These are phyloP conservation scores for Hemibagrus guttatus DNA, from an alignment of 2,797 vertebrate species.

Conservation along the genomic window DNA sequence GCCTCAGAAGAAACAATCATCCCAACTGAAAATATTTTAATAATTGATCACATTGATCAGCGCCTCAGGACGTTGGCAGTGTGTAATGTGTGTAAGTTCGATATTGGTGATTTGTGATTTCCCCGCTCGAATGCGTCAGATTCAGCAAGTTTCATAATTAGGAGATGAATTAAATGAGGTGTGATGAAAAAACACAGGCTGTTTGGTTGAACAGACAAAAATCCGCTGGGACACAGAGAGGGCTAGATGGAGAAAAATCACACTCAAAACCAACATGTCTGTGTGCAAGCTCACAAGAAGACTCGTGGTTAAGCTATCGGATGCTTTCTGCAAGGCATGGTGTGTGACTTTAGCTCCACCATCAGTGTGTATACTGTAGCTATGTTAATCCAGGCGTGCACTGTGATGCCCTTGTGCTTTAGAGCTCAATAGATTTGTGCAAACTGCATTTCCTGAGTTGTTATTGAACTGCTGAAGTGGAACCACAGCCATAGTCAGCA, in stretches of 20 bases:
- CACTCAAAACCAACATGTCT: neutral
- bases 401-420: neutral
- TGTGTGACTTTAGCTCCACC: neutral
- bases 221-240: neutral
- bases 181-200: neutral
- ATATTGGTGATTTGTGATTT: neutral
- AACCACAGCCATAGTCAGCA: conserved; percentile 15
- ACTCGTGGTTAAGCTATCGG: neutral
- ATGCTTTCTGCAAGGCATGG: neutral
- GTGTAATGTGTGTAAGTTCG: neutral
- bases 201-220: neutral
- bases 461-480: neutral
- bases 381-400: neutral
- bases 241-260: neutral
- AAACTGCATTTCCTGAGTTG: conserved; percentile 21
- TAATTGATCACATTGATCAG: conserved; percentile 15
- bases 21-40: neutral
- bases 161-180: conserved; percentile 12
- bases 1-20: neutral
- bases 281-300: neutral
- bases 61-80: neutral
- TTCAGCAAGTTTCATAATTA: neutral
- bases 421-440: conserved; percentile 4
- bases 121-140: neutral
- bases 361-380: neutral